These are phyloP conservation scores for Rhombomys opimus DNA, from an alignment of 2,113 vertebrate species.

Conservation along the genomic window DNA sequence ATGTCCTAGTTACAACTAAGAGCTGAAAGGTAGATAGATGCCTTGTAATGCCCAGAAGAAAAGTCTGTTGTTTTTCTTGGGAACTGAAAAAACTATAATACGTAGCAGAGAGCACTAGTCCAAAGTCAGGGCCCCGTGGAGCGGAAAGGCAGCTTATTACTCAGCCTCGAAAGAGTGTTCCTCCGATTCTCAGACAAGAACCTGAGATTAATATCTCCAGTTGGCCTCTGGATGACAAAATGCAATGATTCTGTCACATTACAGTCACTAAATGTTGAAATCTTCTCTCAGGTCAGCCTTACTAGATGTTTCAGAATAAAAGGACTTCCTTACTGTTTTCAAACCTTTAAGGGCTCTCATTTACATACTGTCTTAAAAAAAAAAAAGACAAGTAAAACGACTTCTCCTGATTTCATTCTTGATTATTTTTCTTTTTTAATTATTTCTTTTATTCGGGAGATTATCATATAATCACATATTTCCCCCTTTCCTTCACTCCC, in stretches of 20 bases:
- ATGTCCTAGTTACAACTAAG: not conserved
- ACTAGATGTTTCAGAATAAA: constrained; percentile 14
- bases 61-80: not conserved
- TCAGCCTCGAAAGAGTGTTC: not conserved
- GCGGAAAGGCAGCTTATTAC: not conserved
- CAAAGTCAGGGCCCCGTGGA: not conserved
- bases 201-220: not conserved
- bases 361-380: not conserved
- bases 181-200: not conserved
- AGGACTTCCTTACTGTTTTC: not conserved
- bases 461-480: not conserved
- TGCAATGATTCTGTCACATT: constrained; percentile 1
- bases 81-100: not conserved
- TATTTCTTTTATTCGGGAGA: not conserved
- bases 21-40: not conserved
- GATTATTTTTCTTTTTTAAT: not conserved
- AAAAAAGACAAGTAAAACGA: not conserved
- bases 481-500: not conserved
- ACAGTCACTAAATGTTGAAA: constrained; percentile 10
- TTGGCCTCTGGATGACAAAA: constrained; percentile 3
- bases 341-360: constrained; percentile 39
- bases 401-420: not conserved
- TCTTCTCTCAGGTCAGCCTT: not conserved
- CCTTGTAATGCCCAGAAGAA: constrained; percentile 12
- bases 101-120: not conserved